Conservation (phyloP, 2,113 vertebrate genomes). For the Ellobius talpinus region DNA sequence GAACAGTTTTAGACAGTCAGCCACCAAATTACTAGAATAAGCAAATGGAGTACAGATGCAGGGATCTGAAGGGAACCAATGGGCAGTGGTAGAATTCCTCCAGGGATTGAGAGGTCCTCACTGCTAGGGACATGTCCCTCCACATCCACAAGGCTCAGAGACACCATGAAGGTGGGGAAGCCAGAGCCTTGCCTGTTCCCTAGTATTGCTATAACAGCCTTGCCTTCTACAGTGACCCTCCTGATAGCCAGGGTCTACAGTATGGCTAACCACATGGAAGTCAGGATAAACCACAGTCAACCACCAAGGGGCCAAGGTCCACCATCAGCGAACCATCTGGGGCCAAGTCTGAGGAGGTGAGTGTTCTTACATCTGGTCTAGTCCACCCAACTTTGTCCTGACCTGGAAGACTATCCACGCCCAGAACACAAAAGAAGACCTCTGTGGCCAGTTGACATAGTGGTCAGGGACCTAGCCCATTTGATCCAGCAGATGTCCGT, state of each 20-base stretch:
- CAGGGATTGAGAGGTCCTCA: not conserved
- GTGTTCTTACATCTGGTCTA: not conserved
- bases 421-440: not conserved
- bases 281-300: not conserved
- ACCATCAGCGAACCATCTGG: not conserved
- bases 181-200: not conserved
- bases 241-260: not conserved
- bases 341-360: not conserved
- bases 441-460: fast-evolving
- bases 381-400: no score
- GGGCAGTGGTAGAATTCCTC: not conserved
- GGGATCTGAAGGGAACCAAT: not conserved
- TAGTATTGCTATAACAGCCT: no score
- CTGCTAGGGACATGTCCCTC: not conserved
- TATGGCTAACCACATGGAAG: fast-evolving
- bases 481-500: not conserved
- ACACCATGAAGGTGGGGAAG: no score
- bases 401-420: not conserved
- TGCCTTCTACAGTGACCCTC: not conserved
- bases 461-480: fast-evolving
- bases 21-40: not conserved
- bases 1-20: not conserved
- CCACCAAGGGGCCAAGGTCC: not conserved
- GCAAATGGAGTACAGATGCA: not conserved
- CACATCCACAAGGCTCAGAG: not conserved